Percentiles rank a stretch among this genome's conserved stretches.
These are phyloP conservation scores for Xestia ashworthii DNA, from an alignment of 2,888 invertebrate genomes.

Conservation along the genomic window DNA sequence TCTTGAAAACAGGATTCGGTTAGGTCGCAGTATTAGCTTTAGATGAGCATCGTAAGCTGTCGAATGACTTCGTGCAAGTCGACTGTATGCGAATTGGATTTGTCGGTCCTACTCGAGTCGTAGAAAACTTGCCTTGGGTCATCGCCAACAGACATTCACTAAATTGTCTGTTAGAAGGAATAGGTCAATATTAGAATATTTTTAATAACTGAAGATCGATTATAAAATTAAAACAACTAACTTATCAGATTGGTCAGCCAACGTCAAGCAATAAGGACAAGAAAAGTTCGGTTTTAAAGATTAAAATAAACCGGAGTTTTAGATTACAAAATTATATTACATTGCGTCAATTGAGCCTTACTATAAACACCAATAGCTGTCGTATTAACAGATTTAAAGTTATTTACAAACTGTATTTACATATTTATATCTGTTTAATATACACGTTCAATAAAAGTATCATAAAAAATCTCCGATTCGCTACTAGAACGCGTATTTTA, in stretches of 20 bases:
- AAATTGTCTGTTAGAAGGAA: conserved; percentile 45
- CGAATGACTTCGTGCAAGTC: not conserved
- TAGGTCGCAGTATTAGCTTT: conserved; percentile 18
- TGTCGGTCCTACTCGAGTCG: conserved; percentile 11
- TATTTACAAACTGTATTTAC: conserved; percentile 53
- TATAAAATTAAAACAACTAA: conserved; percentile 14
- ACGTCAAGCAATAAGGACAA: conserved; percentile 14
- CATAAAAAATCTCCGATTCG: not conserved
- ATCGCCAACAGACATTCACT: conserved; percentile 30
- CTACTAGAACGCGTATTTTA: conserved; percentile 30
- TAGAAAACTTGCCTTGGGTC: conserved; percentile 45
- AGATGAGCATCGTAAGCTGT: not conserved
- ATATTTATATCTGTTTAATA: conserved; percentile 29
- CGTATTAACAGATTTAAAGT: conserved; percentile 55
- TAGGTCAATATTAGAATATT: conserved; percentile 39
- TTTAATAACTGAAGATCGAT: conserved; percentile 1
- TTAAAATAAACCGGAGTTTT: not conserved
- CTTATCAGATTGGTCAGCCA: conserved; percentile 2
- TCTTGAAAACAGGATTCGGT: conserved; percentile 12
- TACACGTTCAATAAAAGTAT: conserved; percentile 14
- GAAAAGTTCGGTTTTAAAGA: conserved; percentile 16
- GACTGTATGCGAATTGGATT: not conserved
- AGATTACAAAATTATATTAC: conserved; percentile 22
- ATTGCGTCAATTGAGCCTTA: conserved; percentile 56
- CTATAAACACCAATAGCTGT: conserved; percentile 41